Evolutionary conservation across 1,140 invertebrate genomes (phyloP).

Genomic region (Pygmarrhopalites habei): DNA sequence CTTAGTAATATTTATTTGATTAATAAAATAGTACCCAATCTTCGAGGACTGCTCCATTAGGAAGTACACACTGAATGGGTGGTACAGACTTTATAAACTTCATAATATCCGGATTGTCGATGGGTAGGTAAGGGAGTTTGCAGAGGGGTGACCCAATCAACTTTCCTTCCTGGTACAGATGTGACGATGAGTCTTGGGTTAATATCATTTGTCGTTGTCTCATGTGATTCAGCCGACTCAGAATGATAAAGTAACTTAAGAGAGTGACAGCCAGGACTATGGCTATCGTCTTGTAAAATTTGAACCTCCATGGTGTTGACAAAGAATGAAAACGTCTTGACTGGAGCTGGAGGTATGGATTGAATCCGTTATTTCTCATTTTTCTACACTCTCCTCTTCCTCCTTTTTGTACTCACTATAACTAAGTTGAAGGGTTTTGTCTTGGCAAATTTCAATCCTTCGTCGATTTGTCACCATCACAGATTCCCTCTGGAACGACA

Average conservation of each 20-base stretch:
- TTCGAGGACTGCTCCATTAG: neutral
- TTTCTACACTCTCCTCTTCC: too few relatives aligned
- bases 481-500: too few relatives aligned
- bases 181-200: neutral
- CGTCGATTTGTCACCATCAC: too few relatives aligned
- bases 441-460: too few relatives aligned
- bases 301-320: too few relatives aligned
- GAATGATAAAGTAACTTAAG: neutral
- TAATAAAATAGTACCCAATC: neutral
- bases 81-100: neutral
- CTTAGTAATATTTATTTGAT: too few relatives aligned
- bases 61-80: neutral
- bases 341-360: too few relatives aligned
- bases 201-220: neutral
- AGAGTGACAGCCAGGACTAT: neutral
- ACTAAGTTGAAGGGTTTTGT: too few relatives aligned
- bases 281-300: conserved; percentile 46
- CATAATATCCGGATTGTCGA: neutral
- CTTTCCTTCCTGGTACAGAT: neutral
- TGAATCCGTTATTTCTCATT: too few relatives aligned
- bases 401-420: too few relatives aligned
- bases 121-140: neutral
- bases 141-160: neutral
- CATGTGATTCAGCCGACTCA: neutral
- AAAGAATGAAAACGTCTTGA: too few relatives aligned